These are phyloP conservation scores for Anas georgica DNA, from an alignment of 2,797 vertebrate genomes.

Conservation along the genomic window DNA sequence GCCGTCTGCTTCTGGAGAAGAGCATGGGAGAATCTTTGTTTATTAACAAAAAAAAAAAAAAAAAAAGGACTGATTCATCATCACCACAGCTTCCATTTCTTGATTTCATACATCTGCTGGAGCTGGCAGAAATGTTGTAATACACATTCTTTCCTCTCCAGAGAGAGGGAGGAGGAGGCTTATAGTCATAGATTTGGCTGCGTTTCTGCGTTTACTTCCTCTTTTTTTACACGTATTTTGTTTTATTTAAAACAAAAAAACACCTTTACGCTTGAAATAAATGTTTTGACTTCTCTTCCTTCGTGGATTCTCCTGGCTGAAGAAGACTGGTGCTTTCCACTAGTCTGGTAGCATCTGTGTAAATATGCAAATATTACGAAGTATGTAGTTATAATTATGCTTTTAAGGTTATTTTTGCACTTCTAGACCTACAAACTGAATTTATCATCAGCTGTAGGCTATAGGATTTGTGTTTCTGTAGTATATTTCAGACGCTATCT, in stretches of 20 bases:
- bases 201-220: conserved; percentile 34
- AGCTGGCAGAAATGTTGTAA: conserved; percentile 43
- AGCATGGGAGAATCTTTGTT: conserved; percentile 40
- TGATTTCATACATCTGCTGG: conserved; percentile 52
- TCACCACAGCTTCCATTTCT: conserved; percentile 33
- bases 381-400: neutral
- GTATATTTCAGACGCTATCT: accelerated
- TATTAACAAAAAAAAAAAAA: neutral
- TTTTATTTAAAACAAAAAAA: neutral
- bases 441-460: neutral
- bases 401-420: neutral
- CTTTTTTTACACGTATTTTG: neutral
- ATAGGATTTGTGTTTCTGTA: neutral
- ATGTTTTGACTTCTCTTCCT: neutral
- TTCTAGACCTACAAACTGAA: neutral
- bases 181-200: conserved; percentile 19
- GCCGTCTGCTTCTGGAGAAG: neutral
- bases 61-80: neutral
- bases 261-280: neutral
- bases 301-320: neutral
- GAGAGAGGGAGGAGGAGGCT: conserved; percentile 43
- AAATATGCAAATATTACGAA: neutral
- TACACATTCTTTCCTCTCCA: conserved; percentile 16
- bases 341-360: neutral
- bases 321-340: neutral